Conservation (phyloP, 2,113 vertebrate genomes). For the Oceanodroma tethys region DNA sequence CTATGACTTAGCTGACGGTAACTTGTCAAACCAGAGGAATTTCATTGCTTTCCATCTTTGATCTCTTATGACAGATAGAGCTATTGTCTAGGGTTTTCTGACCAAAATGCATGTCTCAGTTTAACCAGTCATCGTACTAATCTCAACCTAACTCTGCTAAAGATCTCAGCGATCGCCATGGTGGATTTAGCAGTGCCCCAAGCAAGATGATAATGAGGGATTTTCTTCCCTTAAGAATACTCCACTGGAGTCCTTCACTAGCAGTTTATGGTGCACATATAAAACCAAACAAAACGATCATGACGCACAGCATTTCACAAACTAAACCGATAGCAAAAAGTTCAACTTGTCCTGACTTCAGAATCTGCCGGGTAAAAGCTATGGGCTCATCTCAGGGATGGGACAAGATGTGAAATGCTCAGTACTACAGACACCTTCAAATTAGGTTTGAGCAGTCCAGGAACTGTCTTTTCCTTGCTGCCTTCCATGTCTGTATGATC, state of each 20-base stretch:
- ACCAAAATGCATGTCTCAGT: not conserved
- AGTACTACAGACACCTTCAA: not conserved
- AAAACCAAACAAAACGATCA: not conserved
- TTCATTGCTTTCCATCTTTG: not conserved
- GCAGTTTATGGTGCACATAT: not conserved
- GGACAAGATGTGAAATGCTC: not conserved
- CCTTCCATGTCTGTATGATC: not conserved
- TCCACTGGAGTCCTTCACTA: not conserved
- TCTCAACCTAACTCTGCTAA: not conserved
- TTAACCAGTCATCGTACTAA: not conserved
- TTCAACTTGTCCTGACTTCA: not conserved
- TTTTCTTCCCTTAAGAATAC: not conserved
- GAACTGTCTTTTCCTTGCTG: not conserved
- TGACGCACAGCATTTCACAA: not conserved
- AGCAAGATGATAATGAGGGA: not conserved
- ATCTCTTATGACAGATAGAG: not conserved
- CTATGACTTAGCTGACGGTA: not conserved
- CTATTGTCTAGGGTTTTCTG: not conserved
- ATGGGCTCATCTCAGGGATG: not conserved
- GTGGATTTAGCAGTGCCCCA: not conserved
- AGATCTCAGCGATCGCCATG: not conserved
- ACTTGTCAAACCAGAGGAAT: not conserved
- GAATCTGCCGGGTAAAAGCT: not conserved
- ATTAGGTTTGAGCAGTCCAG: not conserved
- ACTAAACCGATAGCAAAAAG: not conserved